Percentiles rank a stretch among this genome's conserved stretches.
These are phyloP conservation scores for Onychorhynchus coronatus DNA, from an alignment of 2,113 vertebrate species.

Conservation along the genomic window DNA sequence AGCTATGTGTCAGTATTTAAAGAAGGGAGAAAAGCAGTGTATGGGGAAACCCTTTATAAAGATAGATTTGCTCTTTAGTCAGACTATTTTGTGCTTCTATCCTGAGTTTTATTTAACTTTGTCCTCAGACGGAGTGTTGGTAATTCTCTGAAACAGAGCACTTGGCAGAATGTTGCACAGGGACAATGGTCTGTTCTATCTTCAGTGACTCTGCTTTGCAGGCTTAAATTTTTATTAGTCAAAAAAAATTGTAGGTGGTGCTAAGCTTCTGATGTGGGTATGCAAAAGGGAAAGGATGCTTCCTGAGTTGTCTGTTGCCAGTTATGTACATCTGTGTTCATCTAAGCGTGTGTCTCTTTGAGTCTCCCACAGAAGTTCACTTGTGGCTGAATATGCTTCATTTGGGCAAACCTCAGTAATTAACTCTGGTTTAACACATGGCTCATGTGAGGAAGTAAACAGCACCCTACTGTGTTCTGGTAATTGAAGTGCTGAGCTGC, in stretches of 20 bases:
- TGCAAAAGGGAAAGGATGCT: neutral
- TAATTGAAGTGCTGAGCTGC: neutral
- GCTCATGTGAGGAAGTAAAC: neutral
- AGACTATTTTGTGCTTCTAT: neutral
- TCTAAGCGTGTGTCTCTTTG: neutral
- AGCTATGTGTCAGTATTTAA: neutral
- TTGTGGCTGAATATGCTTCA: neutral
- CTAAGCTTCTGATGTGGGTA: neutral
- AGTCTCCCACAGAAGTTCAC: neutral
- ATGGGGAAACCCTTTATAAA: neutral
- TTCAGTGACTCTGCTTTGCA: neutral
- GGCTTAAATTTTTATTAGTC: neutral
- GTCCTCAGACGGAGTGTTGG: neutral
- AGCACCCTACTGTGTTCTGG: neutral
- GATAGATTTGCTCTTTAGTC: neutral
- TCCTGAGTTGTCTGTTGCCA: neutral
- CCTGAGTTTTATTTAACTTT: neutral
- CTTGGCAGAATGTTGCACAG: neutral
- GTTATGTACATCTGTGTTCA: neutral
- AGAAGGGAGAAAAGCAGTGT: neutral
- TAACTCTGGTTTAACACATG: neutral
- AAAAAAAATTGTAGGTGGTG: neutral
- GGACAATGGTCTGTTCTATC: neutral
- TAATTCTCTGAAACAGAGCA: neutral
- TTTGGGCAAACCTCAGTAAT: neutral